A percentile compares a stretch with the other conserved stretches of the same genome.
Evolutionary conservation across 2,797 vertebrate genomes (phyloP).

Genomic region (Nasua narica): DNA sequence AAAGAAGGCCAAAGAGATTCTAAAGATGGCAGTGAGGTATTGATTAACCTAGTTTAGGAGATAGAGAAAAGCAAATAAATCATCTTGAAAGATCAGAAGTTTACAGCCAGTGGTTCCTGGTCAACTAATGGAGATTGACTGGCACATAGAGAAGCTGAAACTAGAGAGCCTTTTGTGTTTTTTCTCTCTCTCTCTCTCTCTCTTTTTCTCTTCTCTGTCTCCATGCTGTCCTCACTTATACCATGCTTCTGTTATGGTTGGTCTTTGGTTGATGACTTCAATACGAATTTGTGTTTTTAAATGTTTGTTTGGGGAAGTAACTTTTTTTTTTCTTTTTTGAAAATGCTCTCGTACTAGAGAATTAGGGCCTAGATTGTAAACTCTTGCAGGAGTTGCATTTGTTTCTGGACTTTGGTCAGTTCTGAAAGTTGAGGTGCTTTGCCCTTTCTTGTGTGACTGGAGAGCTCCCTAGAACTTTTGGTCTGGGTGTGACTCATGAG

Average conservation of each 20-base stretch:
- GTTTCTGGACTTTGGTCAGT: slow-evolving; percentile 11
- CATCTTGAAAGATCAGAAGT: background rate
- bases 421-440: slow-evolving; percentile 18
- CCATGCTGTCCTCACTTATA: background rate
- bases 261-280: slow-evolving; percentile 48
- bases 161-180: slow-evolving; percentile 24
- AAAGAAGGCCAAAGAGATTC: background rate
- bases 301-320: background rate
- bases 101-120: background rate
- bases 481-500: background rate
- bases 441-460: background rate
- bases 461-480: slow-evolving; percentile 10
- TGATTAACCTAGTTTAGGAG: background rate
- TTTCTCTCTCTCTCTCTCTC: background rate
- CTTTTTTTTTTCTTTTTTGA: background rate
- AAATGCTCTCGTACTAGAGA: background rate
- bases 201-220: background rate
- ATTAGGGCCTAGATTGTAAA: slow-evolving; percentile 4
- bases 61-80: background rate
- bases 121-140: background rate
- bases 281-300: background rate
- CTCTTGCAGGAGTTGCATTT: background rate
- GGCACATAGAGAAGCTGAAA: slow-evolving; percentile 47
- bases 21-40: background rate
- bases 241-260: slow-evolving; percentile 26